Percentiles rank a stretch among this genome's conserved stretches.
phyloP scores from a whole-genome alignment of 2,888 invertebrate genomes.

The Amiota mariae region DNA sequence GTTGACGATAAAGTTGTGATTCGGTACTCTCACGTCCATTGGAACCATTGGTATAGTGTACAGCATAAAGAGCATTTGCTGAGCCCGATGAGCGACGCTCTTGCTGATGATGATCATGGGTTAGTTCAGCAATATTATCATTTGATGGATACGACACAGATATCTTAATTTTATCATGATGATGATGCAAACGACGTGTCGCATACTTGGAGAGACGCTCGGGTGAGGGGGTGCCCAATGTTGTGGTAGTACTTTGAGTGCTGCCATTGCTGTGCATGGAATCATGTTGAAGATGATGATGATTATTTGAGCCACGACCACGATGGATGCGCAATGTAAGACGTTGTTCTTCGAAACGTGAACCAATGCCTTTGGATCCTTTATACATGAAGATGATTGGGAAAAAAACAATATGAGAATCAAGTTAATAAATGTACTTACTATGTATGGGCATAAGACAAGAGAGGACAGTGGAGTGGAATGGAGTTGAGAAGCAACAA shows the following conservation, averaged over 20 bases:
- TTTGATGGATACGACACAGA: constrained; percentile 89
- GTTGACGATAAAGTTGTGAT: constrained; percentile 73
- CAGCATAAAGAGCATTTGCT: constrained; percentile 74
- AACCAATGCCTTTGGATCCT: constrained; percentile 80
- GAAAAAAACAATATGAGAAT: background rate
- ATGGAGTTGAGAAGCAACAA: background rate
- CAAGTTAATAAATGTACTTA: too few relatives aligned
- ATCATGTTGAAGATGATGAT: constrained; percentile 75
- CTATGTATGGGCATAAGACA: background rate
- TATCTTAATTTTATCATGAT: constrained; percentile 87
- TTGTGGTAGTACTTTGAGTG: constrained; percentile 81
- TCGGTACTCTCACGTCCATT: constrained; percentile 79
- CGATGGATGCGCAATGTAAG: constrained; percentile 92
- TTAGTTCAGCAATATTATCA: constrained; percentile 77
- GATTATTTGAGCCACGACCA: constrained; percentile 81
- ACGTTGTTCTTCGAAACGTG: constrained; percentile 90
- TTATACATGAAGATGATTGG: too few relatives aligned
- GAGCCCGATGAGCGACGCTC: constrained; percentile 69
- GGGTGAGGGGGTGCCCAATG: constrained; percentile 79
- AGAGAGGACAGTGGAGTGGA: background rate
- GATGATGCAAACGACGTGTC: constrained; percentile 75
- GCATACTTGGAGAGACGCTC: constrained; percentile 77
- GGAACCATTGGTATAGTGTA: constrained; percentile 80
- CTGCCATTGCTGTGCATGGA: constrained; percentile 80
- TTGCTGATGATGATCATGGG: constrained; percentile 50